phyloP scores from a whole-genome alignment of 2,888 invertebrate species.

The Drosophila differens region DNA sequence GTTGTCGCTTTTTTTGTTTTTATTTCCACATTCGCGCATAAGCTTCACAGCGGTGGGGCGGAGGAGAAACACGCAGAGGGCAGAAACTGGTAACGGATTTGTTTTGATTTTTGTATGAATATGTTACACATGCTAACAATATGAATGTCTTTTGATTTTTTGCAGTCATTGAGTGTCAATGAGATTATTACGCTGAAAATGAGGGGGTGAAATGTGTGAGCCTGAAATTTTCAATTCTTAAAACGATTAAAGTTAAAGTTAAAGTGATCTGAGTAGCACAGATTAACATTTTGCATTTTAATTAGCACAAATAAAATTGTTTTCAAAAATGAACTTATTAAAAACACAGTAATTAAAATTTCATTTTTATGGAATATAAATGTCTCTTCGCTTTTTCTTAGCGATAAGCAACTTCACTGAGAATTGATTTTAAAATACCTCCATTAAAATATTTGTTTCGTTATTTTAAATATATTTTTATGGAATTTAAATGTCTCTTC shows the following conservation, averaged over 20 bases:
- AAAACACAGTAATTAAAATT: neutral
- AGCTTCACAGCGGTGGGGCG: conserved; percentile 14
- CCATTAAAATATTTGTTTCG: neutral
- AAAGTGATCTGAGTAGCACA: neutral
- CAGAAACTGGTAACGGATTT: conserved; percentile 42
- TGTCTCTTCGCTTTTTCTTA: neutral
- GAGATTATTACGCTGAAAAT: neutral
- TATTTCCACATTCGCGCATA: conserved; percentile 59
- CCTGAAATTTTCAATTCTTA: too few species aligned
- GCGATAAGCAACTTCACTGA: neutral
- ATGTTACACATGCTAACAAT: conserved; percentile 16
- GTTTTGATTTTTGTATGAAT: conserved; percentile 52
- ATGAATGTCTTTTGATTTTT: conserved; percentile 4
- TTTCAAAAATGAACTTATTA: neutral
- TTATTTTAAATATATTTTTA: neutral
- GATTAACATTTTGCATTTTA: neutral
- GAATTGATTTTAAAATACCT: neutral
- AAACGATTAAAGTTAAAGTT: neutral
- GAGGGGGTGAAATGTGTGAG: neutral
- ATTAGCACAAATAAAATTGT: neutral
- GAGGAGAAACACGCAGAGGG: conserved; percentile 10
- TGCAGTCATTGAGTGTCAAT: conserved; percentile 13
- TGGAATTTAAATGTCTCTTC: neutral
- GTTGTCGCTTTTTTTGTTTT: conserved; percentile 61
- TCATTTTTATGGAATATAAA: neutral